phyloP scores from a whole-genome alignment of 2,797 vertebrate genomes.

The Peromyscus melanophrys region DNA sequence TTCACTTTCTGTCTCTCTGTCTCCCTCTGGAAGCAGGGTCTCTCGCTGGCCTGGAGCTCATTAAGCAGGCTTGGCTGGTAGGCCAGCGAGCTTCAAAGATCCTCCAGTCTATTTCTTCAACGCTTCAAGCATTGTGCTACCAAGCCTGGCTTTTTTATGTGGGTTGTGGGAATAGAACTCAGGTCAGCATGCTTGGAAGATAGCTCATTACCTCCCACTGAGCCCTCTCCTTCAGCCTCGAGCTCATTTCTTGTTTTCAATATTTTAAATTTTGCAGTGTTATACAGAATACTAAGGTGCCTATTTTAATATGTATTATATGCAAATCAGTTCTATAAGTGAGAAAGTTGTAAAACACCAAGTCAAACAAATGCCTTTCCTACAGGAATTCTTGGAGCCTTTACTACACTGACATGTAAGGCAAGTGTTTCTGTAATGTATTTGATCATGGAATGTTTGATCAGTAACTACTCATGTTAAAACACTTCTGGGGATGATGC shows the following conservation, averaged over 20 bases:
- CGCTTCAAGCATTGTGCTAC: background rate
- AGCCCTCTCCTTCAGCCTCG: background rate
- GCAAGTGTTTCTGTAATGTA: constrained; percentile 9
- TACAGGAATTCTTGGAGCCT: background rate
- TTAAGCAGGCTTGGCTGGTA: background rate
- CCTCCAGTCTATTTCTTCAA: background rate
- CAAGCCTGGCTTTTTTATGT: background rate
- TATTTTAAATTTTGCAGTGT: constrained; percentile 46
- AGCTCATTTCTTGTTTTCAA: background rate
- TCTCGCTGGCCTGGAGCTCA: background rate
- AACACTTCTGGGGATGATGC: background rate
- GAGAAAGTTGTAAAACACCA: constrained; percentile 6
- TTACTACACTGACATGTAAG: background rate
- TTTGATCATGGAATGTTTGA: background rate
- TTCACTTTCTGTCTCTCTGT: background rate
- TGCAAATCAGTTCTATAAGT: constrained; percentile 3
- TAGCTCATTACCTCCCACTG: background rate
- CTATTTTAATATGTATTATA: constrained; percentile 18
- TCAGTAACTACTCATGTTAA: background rate
- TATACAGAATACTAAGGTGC: background rate
- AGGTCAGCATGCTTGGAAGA: background rate
- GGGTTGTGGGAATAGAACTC: background rate
- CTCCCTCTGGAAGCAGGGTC: background rate
- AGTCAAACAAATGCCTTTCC: constrained; percentile 27
- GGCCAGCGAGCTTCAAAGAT: background rate